Conservation (phyloP, 2,888 invertebrate species). For the Volucella inflata region DNA sequence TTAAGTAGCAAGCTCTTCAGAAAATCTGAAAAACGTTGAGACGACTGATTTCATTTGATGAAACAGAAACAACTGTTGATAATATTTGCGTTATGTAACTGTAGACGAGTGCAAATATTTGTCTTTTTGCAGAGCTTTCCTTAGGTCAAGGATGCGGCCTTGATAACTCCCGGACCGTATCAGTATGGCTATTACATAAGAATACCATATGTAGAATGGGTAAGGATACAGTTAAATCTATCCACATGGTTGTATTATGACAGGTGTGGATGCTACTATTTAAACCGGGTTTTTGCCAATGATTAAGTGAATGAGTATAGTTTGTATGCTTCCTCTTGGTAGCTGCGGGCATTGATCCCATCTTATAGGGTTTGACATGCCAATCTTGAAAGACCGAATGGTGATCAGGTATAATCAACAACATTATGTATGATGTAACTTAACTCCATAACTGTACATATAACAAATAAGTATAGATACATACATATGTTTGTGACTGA, state of each 20-base stretch:
- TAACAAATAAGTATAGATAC: too few species aligned
- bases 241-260: background rate
- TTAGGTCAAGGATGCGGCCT: slow-evolving; percentile 21
- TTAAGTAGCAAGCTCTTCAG: background rate
- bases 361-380: too few species aligned
- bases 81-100: slow-evolving; percentile 1
- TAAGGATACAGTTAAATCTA: background rate
- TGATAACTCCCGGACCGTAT: background rate
- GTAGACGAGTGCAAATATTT: background rate
- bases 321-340: too few species aligned
- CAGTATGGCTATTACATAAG: background rate
- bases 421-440: too few species aligned
- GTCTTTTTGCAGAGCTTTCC: background rate
- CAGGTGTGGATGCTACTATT: too few species aligned
- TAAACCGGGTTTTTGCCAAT: too few species aligned
- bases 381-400: too few species aligned
- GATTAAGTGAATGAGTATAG: too few species aligned
- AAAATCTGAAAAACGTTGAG: background rate
- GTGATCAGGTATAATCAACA: too few species aligned
- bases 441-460: too few species aligned
- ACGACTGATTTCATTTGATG: background rate
- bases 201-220: background rate
- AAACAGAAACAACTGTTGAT: background rate
- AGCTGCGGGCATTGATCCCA: too few species aligned
- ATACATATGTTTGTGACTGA: too few species aligned